Conservation (phyloP, 2,888 invertebrate genomes). For the Lacanobia oleracea region DNA sequence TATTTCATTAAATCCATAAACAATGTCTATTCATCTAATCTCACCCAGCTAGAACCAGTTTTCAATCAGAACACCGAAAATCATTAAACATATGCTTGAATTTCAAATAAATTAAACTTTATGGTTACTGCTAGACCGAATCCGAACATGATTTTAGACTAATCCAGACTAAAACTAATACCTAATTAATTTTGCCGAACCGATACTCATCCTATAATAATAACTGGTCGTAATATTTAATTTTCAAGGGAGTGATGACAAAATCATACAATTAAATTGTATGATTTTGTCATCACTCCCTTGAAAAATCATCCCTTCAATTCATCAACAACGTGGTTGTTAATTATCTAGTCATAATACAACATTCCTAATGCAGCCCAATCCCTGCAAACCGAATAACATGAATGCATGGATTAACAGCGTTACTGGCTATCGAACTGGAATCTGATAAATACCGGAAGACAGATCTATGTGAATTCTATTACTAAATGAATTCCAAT, state of each 20-base stretch:
- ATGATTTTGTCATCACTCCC: not conserved
- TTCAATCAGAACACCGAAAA: conserved; percentile 5
- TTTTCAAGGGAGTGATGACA: not conserved
- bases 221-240: not conserved
- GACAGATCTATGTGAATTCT: conserved; percentile 11
- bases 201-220: not conserved
- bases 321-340: not conserved
- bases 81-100: conserved; percentile 1
- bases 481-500: conserved; percentile 24
- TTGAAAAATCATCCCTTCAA: not conserved
- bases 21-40: not conserved
- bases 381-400: conserved; percentile 28
- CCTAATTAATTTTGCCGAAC: not conserved
- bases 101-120: not conserved
- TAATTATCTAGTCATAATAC: not conserved
- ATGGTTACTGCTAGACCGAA: too few relatives aligned
- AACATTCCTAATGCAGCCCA: not conserved
- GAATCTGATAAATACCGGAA: not conserved
- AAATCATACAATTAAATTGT: not conserved
- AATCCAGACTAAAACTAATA: too few relatives aligned
- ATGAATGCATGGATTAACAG: conserved; percentile 29
- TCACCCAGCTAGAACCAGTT: conserved; percentile 7
- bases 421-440: conserved; percentile 12
- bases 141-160: too few relatives aligned
- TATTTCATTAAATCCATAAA: conserved; percentile 2